A percentile compares a stretch with the other conserved stretches of the same genome.
Conservation (phyloP, 1,140 invertebrate species). For the Temnothorax curvispinosus region DNA sequence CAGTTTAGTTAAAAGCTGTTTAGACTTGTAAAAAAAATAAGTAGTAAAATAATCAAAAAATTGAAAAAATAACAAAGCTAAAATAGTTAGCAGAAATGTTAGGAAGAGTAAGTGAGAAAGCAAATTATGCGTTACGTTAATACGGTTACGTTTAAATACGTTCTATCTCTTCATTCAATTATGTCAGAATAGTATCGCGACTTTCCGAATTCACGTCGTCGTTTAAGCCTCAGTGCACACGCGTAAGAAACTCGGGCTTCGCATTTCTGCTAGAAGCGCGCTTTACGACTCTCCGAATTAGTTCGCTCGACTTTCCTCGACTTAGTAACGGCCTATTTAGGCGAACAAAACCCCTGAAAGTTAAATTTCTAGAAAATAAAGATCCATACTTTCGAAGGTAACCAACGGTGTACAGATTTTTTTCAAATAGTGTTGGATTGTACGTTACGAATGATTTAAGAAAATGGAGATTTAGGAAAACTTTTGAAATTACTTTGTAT, state of each 20-base stretch:
- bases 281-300: conserved; percentile 52
- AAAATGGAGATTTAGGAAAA: not conserved
- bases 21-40: not conserved
- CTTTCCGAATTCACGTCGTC: conserved; percentile 42
- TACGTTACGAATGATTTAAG: not conserved
- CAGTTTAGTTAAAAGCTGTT: not conserved
- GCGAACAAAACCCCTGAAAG: conserved; percentile 25
- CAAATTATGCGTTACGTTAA: conserved; percentile 18
- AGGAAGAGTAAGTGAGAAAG: not conserved
- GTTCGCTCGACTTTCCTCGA: conserved; percentile 45
- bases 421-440: not conserved
- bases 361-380: conserved; percentile 21
- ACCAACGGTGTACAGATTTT: not conserved
- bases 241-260: conserved; percentile 47
- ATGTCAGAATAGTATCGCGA: conserved; percentile 37
- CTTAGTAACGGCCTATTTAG: conserved; percentile 44
- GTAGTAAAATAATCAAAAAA: not conserved
- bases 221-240: conserved; percentile 34
- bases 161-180: conserved; percentile 39
- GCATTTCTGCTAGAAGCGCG: conserved; percentile 34
- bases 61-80: not conserved
- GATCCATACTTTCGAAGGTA: not conserved
- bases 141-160: conserved; percentile 17
- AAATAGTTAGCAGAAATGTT: not conserved
- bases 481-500: not conserved